phyloP scores from a whole-genome alignment of 2,888 invertebrate species.

The Nysson spinosus region DNA sequence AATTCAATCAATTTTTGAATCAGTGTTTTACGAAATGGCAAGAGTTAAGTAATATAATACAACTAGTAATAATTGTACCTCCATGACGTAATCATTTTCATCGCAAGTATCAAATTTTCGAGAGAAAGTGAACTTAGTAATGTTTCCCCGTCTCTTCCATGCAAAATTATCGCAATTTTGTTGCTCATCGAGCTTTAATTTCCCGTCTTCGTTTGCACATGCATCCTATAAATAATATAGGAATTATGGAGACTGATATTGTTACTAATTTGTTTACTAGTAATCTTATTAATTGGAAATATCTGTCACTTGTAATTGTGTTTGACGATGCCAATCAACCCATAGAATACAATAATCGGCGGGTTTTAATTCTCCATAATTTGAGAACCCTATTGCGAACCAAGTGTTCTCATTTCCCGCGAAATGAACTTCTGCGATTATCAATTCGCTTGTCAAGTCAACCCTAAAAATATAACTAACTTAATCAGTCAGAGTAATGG shows the following conservation, averaged over 20 bases:
- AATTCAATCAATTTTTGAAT: too few species aligned
- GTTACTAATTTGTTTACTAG: background rate
- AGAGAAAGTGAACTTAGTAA: conserved; percentile 86
- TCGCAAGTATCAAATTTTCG: conserved; percentile 93
- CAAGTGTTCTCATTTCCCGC: conserved; percentile 78
- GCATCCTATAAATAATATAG: conserved; percentile 81
- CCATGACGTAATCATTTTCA: conserved; percentile 85
- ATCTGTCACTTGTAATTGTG: conserved; percentile 79
- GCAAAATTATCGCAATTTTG: conserved; percentile 86
- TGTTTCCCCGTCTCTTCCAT: conserved; percentile 79
- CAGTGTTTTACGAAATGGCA: too few species aligned
- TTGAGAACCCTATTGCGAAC: conserved; percentile 93
- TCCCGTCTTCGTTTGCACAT: conserved; percentile 83
- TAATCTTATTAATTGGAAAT: background rate
- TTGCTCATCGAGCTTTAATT: conserved; percentile 82
- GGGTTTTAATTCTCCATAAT: conserved; percentile 84
- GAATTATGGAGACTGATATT: background rate
- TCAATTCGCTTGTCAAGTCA: conserved; percentile 63
- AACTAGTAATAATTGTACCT: too few species aligned
- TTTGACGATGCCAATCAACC: conserved; percentile 83
- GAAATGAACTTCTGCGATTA: conserved; percentile 71
- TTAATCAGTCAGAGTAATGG: too few species aligned
- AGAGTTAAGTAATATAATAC: too few species aligned
- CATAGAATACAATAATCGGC: conserved; percentile 91
- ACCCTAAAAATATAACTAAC: conserved; percentile 56